Base-by-base conservation (phyloP, 2,113 vertebrate species). In the Artemisiospiza belli region DNA sequence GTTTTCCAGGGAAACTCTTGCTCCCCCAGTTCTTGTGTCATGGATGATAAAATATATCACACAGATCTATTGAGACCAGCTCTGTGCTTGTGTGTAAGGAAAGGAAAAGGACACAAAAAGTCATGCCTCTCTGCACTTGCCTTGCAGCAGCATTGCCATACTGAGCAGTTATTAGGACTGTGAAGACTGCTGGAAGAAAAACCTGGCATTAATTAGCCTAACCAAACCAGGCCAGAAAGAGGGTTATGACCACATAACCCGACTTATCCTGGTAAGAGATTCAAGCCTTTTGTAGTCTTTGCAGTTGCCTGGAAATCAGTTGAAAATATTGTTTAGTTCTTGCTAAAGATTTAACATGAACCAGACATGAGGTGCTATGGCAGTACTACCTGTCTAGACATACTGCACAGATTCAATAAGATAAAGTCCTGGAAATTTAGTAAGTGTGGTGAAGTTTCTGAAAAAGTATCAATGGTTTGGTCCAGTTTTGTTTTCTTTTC, bases 131-230 rank as follows among this genome's bases (percentile, higher is more conserved):
- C 51, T 67, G 55, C 55, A 22, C 55, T 74, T 87, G 58, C 30
- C 83, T 83, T 73, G 46, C 27, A 76, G 78, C 70, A 86, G 5
- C n/a, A 27, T 76, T 69, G 58, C 58, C 51, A 12, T 51, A 54
- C 62, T 69, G 69, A 72, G 7, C 57, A 79, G 41, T 63, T 72
- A 37, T 81, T 87, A 89, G 62, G 33, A 80, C 49, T 83, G 33
- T 27, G 16, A 92, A 79, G 74, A 25, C 37, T 80, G 28, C 55
- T 94, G 70, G 82, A 54, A 91, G 33, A 39, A 88, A 95, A 95
- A 33, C 57, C 19, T 93, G 76, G 37, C 72, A 81, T 93, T 94
- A 96, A 83, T 95, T 94, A 93, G 44, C 47, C 59, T 39, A 78
- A 92, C 93, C 72, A 88, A 10, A 80, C 39, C 1, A 1, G 52